phyloP scores from a whole-genome alignment of 2,797 vertebrate genomes.

The Podarcis lilfordi region DNA sequence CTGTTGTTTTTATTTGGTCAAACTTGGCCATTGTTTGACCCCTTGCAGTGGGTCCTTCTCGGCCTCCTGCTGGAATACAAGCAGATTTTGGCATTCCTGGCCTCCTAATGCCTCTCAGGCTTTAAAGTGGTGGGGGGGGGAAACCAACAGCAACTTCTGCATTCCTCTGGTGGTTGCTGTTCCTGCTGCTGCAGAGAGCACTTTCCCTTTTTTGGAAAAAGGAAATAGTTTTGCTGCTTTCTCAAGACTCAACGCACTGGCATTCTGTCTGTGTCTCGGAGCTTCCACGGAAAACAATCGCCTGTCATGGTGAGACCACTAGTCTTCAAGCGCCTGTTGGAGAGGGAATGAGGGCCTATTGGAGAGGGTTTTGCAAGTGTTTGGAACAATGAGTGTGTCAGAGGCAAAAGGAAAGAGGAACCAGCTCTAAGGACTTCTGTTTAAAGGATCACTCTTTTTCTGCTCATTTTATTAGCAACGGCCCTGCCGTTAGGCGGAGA shows the following conservation, averaged over 20 bases:
- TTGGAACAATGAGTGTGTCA: not conserved
- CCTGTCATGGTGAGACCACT: not conserved
- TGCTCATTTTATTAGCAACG: too few species aligned
- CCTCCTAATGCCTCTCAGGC: not conserved
- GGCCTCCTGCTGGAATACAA: rapidly evolving
- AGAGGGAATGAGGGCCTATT: too few species aligned
- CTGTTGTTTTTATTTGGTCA: rapidly evolving
- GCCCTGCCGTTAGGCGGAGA: too few species aligned
- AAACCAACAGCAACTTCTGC: not conserved
- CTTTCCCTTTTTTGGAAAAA: not conserved
- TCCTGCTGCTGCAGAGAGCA: too few species aligned
- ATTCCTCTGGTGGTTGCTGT: rapidly evolving
- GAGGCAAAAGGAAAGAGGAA: not conserved
- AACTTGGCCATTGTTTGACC: not conserved
- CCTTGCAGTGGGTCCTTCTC: not conserved
- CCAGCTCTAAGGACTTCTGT: not conserved
- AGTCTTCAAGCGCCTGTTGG: not conserved
- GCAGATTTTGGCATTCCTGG: rapidly evolving
- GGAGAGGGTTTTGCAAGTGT: not conserved
- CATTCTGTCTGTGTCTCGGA: not conserved
- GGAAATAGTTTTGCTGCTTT: not conserved
- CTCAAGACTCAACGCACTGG: not conserved
- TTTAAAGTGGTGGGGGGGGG: not conserved
- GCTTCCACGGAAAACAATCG: not conserved
- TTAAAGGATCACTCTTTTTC: not conserved